These are phyloP conservation scores for Semaprochilodus insignis DNA, from an alignment of 2,797 vertebrate genomes.

Conservation along the genomic window DNA sequence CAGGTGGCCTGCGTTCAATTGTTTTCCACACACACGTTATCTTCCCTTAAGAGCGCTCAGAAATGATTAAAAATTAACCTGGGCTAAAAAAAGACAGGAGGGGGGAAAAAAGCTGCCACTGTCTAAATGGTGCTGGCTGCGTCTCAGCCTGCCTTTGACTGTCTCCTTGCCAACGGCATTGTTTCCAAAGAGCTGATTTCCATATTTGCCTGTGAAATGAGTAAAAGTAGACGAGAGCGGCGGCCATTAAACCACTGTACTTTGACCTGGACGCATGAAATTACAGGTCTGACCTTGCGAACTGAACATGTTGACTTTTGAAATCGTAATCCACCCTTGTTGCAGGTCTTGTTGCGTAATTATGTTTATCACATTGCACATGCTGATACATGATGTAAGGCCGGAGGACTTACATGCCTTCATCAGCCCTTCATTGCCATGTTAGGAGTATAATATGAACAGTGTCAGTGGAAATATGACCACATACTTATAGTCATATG, in stretches of 20 bases:
- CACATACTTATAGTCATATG: too few species aligned
- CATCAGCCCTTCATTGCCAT: not conserved
- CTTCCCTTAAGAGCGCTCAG: constrained; percentile 72
- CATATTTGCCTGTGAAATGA: constrained; percentile 41
- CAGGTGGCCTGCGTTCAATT: constrained; percentile 75
- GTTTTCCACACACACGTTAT: constrained; percentile 71
- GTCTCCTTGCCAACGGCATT: constrained; percentile 52
- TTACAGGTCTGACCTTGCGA: not conserved
- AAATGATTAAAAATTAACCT: constrained; percentile 77
- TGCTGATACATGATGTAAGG: not conserved
- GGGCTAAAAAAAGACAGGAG: constrained; percentile 63
- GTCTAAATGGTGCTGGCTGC: not conserved
- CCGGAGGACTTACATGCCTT: not conserved
- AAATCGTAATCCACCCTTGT: not conserved
- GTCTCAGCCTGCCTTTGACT: constrained; percentile 37
- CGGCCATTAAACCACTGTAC: not conserved
- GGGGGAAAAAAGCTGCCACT: constrained; percentile 10
- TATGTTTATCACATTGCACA: not conserved
- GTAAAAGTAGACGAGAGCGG: not conserved
- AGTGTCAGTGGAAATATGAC: too few species aligned
- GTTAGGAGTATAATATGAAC: not conserved
- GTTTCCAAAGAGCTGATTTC: constrained; percentile 47
- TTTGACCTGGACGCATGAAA: not conserved
- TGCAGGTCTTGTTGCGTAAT: not conserved
- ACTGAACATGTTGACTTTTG: not conserved